Evolutionary conservation across 2,113 vertebrate species (phyloP).

Genomic region (Peucedramus taeniatus): DNA sequence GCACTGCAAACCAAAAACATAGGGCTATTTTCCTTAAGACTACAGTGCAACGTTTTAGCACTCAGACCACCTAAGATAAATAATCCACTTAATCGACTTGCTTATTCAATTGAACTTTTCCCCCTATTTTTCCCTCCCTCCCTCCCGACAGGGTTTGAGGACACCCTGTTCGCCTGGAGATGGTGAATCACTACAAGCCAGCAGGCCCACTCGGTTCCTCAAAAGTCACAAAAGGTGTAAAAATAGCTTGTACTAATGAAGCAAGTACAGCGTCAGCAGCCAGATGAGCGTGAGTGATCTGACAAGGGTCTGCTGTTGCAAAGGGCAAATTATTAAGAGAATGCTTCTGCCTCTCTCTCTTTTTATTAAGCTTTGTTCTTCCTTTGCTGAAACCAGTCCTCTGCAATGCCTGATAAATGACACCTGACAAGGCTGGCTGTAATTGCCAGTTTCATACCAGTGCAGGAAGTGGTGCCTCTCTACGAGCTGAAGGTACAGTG

Average conservation of each 20-base stretch:
- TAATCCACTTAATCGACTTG: not conserved
- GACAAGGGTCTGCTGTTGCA: constrained; percentile 72
- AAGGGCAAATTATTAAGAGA: constrained; percentile 82
- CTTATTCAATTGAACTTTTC: not conserved
- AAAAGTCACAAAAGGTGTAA: constrained; percentile 92
- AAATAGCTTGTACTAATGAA: constrained; percentile 85
- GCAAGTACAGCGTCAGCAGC: constrained; percentile 82
- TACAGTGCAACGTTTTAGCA: not conserved
- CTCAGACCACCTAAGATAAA: not conserved
- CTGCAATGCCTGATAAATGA: constrained; percentile 59
- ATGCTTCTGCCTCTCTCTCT: constrained; percentile 64
- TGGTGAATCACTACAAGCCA: constrained; percentile 84
- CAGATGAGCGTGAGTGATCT: constrained; percentile 87
- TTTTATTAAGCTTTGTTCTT: constrained; percentile 69
- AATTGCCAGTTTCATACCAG: constrained; percentile 54
- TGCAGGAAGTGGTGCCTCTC: constrained; percentile 31
- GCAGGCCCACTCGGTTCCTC: constrained; percentile 86
- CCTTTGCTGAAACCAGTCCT: constrained; percentile 56
- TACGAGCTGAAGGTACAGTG: constrained; percentile 2
- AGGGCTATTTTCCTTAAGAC: not conserved
- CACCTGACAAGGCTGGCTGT: constrained; percentile 62
- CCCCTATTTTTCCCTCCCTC: not conserved
- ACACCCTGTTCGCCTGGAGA: constrained; percentile 69
- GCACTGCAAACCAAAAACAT: not conserved
- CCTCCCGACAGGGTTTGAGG: constrained; percentile 23